phyloP scores from a whole-genome alignment of 2,797 vertebrate genomes.

The Lemur catta region DNA sequence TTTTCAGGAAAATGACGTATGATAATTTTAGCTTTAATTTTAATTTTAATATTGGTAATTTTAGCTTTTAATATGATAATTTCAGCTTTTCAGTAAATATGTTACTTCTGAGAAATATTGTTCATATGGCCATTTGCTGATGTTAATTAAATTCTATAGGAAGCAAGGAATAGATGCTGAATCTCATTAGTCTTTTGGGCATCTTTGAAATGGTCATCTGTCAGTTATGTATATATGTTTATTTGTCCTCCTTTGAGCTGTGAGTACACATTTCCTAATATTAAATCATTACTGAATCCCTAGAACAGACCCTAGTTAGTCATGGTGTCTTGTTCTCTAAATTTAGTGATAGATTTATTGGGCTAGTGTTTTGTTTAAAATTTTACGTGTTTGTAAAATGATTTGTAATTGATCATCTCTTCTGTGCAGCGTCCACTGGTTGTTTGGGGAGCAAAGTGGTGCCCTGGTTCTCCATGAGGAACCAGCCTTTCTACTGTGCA shows the following conservation, averaged over 20 bases:
- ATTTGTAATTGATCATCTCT: neutral
- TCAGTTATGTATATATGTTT: neutral
- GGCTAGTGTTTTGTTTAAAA: neutral
- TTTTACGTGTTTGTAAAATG: neutral
- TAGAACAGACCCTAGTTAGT: neutral
- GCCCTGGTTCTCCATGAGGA: neutral
- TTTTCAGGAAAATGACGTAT: neutral
- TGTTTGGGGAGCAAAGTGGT: neutral
- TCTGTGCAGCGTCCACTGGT: neutral
- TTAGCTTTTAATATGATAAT: neutral
- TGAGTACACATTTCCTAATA: neutral
- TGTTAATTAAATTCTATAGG: neutral
- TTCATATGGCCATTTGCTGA: neutral
- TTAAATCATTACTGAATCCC: neutral
- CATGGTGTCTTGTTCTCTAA: neutral
- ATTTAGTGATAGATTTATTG: neutral
- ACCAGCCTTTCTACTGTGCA: neutral
- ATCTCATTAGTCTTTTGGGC: neutral
- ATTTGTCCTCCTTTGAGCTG: neutral
- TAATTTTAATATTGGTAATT: neutral
- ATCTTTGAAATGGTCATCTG: neutral
- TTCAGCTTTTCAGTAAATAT: conserved; percentile 17
- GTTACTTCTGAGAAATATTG: neutral
- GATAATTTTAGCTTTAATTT: neutral
- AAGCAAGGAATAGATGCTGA: neutral